Evolutionary conservation across 2,888 invertebrate genomes (phyloP), one percentile per base, ranked within the genome.

Genomic region (Stegana nigrithorax): DNA sequence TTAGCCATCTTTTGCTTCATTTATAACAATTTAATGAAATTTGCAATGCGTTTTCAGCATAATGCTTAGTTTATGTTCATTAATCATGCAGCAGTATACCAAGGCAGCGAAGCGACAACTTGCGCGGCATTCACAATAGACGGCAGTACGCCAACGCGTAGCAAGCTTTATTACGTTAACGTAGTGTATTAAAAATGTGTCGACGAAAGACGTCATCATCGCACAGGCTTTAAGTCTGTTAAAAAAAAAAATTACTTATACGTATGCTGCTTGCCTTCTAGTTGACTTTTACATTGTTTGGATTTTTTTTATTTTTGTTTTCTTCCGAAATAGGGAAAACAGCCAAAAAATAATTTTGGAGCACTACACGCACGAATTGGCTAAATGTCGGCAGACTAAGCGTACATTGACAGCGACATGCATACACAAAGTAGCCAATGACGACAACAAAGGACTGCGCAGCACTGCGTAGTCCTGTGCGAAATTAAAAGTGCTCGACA

Each of bases 11-110:
- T 39, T 36, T 39, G 2, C 39, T n/a, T 55, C 75, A 76, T 76
- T 76, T 76, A 76, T 76, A 78, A 78, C 79, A 78, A 78, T 76
- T 77, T 78, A 73, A 76, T 76, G 75, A 78, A 76, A 75, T 71
- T 75, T 75, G 77, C 75, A 76, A 75, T 75, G 67, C 79, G 76
- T 75, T 75, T 78, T 71, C 77, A 76, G 76, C 74, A 75, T 45
- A 73, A 59, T 65, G 47, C 17, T 19, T 10, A 26, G 26, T n/a
- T n/a, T n/a, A 56, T 39, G 32, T 25, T 61, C 59, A 60, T 60
- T 60, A 60, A 60, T 60, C 60, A 60, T 36, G 4, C 36, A 10
- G 32, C 32, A 4, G 5, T 12, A 12, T 5, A 12, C 32, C 32
- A n/a, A 32, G n/a, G n/a, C 32, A n/a, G 32, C 32, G 10, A 5